Evolutionary conservation across 2,113 vertebrate genomes (phyloP).

Genomic region (Stegastes partitus): DNA sequence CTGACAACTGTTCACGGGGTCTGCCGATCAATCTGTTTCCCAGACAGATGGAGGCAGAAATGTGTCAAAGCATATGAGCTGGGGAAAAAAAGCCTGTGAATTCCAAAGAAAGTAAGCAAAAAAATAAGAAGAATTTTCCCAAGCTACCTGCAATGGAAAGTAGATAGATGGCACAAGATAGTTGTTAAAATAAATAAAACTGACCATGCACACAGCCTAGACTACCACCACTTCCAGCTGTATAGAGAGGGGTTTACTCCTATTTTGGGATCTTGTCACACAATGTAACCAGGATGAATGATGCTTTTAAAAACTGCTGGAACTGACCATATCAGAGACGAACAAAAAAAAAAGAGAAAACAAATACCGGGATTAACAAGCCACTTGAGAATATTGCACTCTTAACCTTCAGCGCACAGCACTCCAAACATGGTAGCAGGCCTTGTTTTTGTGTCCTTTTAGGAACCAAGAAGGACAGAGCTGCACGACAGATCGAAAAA

Average conservation of each 20-base stretch:
- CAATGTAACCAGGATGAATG: background rate
- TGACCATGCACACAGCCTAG: background rate
- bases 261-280: slow-evolving; percentile 1
- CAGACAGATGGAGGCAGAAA: background rate
- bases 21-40: background rate
- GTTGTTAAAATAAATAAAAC: background rate
- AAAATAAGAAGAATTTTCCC: background rate
- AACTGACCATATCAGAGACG: background rate
- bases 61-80: no score
- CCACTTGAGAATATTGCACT: slow-evolving; percentile 12
- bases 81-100: background rate
- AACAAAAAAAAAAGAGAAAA: background rate
- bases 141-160: background rate
- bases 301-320: background rate
- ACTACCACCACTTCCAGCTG: background rate
- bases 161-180: background rate
- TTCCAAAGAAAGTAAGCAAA: background rate
- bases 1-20: background rate
- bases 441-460: slow-evolving; percentile 16
- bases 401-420: slow-evolving; percentile 23
- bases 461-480: background rate
- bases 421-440: slow-evolving; percentile 44
- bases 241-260: background rate
- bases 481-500: slow-evolving; percentile 7
- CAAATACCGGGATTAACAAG: background rate